These are phyloP conservation scores for Tortrix viridana DNA, from an alignment of 2,888 invertebrate genomes.

Conservation along the genomic window DNA sequence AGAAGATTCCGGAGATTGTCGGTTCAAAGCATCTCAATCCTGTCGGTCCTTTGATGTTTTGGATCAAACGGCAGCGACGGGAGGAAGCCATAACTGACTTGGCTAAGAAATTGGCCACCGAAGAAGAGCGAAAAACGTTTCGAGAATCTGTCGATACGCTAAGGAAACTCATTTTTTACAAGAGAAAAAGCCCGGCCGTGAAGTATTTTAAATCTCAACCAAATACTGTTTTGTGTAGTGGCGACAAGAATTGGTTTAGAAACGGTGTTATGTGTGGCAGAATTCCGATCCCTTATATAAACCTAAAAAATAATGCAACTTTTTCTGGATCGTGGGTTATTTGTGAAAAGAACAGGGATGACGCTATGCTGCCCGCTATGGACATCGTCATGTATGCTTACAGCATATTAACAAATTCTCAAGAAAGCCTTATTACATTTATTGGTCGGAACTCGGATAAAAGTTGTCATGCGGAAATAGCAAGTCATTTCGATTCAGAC, in stretches of 20 bases:
- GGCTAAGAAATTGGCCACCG: slow-evolving; percentile 17
- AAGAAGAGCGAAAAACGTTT: slow-evolving; percentile 23
- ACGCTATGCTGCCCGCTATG: slow-evolving; percentile 50
- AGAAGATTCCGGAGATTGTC: slow-evolving; percentile 36
- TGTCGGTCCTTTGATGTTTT: slow-evolving; percentile 28
- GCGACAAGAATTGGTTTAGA: slow-evolving; percentile 42
- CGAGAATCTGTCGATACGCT: slow-evolving; percentile 6
- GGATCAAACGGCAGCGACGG: slow-evolving; percentile 37
- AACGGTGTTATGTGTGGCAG: slow-evolving; percentile 44
- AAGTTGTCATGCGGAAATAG: slow-evolving; percentile 30
- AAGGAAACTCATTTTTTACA: slow-evolving; percentile 16
- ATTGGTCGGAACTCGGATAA: slow-evolving; percentile 41
- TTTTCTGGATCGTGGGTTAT: slow-evolving; percentile 45
- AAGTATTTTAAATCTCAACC: slow-evolving; percentile 14
- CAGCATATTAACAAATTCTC: slow-evolving; percentile 45
- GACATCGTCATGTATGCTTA: slow-evolving; percentile 49
- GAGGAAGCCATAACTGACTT: slow-evolving; percentile 19
- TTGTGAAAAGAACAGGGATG: slow-evolving; percentile 42
- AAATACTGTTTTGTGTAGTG: slow-evolving; percentile 32
- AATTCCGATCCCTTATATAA: slow-evolving; percentile 48
- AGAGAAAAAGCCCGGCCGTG: background rate
- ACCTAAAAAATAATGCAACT: slow-evolving; percentile 44
- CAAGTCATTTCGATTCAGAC: slow-evolving; percentile 9
- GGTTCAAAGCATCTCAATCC: slow-evolving; percentile 24
- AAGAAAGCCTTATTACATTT: slow-evolving; percentile 39